phyloP scores from a whole-genome alignment of 2,888 invertebrate genomes.

The Mantis religiosa region DNA sequence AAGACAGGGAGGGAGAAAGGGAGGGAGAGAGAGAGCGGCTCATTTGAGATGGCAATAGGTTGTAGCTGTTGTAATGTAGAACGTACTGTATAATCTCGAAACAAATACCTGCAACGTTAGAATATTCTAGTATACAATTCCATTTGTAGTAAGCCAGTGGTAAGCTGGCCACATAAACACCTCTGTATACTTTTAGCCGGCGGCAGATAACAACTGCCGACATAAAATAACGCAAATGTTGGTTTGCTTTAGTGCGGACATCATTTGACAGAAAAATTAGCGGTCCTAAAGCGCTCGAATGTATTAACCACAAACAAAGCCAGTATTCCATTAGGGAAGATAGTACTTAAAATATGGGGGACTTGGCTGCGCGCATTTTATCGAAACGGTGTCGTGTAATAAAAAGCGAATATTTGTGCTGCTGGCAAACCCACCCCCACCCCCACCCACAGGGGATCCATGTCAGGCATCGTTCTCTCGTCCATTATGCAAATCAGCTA shows the following conservation, averaged over 20 bases:
- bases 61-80: too few relatives aligned
- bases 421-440: neutral
- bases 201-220: neutral
- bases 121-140: too few relatives aligned
- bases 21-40: too few relatives aligned
- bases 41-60: too few relatives aligned
- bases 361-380: neutral
- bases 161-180: neutral
- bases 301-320: neutral
- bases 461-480: neutral
- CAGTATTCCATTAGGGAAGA: neutral
- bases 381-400: neutral
- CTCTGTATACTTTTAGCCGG: neutral
- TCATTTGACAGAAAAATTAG: neutral
- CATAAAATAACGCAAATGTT: neutral
- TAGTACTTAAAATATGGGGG: neutral
- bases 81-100: too few relatives aligned
- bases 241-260: neutral
- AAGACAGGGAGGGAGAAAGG: too few relatives aligned
- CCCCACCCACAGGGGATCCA: too few relatives aligned
- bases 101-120: too few relatives aligned
- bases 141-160: neutral
- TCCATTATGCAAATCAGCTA: neutral
- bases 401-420: neutral
- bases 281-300: neutral